These are phyloP conservation scores for Myotis brandtii DNA, from an alignment of 2,113 vertebrate species.

Conservation along the genomic window DNA sequence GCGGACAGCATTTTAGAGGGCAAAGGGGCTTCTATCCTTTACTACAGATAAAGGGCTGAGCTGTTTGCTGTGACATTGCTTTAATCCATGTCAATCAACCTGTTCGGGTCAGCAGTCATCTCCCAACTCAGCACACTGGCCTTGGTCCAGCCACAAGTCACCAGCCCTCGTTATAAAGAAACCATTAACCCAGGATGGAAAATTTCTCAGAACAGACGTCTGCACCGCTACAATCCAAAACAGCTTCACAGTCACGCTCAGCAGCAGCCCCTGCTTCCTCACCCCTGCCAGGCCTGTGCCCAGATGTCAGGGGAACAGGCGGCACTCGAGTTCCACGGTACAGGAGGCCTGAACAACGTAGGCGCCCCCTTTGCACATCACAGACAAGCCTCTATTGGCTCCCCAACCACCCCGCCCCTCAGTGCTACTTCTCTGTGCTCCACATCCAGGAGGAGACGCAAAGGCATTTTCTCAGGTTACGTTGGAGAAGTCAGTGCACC, in stretches of 20 bases:
- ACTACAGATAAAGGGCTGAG: not conserved
- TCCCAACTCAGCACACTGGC: not conserved
- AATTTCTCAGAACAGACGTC: not conserved
- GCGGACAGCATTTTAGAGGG: not conserved
- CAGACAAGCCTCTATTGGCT: not conserved
- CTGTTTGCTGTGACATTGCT: not conserved
- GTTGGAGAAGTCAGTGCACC: not conserved
- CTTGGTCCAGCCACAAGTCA: not conserved
- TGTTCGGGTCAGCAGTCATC: not conserved
- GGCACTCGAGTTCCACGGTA: not conserved
- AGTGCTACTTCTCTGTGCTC: not conserved
- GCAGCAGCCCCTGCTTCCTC: not conserved
- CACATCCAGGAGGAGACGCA: not conserved
- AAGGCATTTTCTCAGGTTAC: not conserved
- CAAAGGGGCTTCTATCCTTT: not conserved
- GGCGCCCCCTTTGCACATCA: rapidly evolving
- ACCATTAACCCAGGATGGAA: constrained; percentile 55
- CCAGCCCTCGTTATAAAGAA: not conserved
- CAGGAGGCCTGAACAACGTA: rapidly evolving
- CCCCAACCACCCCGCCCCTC: not conserved
- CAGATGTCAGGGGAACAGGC: rapidly evolving
- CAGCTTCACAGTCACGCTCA: not conserved
- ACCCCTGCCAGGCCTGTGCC: not conserved
- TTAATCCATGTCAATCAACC: not conserved
- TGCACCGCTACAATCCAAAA: not conserved